Evolutionary conservation across 2,113 vertebrate species (phyloP).

Genomic region (Notarius quadriscutis): DNA sequence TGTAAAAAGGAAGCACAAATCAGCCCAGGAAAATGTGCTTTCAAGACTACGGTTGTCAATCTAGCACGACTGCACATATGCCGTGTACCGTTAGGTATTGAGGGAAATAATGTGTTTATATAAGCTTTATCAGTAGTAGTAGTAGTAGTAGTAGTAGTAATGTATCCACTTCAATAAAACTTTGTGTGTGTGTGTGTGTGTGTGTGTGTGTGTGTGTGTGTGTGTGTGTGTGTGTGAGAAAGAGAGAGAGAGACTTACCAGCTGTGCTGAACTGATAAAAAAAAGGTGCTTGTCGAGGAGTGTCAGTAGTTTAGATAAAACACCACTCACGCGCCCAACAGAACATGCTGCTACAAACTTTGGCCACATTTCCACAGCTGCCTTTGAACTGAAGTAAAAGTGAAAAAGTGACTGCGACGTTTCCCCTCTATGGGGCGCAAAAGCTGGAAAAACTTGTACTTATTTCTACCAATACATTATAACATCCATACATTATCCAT

Average conservation of each 20-base stretch:
- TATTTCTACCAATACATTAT: too few species aligned
- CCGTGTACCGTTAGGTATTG: not conserved
- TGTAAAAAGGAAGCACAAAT: not conserved
- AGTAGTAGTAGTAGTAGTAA: not conserved
- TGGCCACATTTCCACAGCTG: constrained; percentile 48
- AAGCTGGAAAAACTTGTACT: too few species aligned
- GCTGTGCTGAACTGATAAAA: constrained; percentile 25
- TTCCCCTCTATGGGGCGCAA: constrained; percentile 29
- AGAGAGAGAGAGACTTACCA: constrained; percentile 56
- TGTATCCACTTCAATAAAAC: not conserved
- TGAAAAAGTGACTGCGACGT: not conserved
- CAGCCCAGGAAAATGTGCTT: not conserved
- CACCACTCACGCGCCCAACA: constrained; percentile 15
- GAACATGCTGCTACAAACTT: constrained; percentile 26
- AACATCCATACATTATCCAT: too few species aligned
- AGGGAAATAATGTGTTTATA: not conserved
- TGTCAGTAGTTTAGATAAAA: not conserved
- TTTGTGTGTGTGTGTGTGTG: not conserved
- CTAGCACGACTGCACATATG: not conserved
- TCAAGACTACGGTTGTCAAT: not conserved
- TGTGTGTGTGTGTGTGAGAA: too few species aligned
- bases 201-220: not conserved
- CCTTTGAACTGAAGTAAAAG: not conserved
- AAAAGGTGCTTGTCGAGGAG: constrained; percentile 29
- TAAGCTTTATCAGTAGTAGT: not conserved